These are phyloP conservation scores for Megalurothrips usitatus DNA, from an alignment of 2,888 invertebrate species.

Conservation along the genomic window DNA sequence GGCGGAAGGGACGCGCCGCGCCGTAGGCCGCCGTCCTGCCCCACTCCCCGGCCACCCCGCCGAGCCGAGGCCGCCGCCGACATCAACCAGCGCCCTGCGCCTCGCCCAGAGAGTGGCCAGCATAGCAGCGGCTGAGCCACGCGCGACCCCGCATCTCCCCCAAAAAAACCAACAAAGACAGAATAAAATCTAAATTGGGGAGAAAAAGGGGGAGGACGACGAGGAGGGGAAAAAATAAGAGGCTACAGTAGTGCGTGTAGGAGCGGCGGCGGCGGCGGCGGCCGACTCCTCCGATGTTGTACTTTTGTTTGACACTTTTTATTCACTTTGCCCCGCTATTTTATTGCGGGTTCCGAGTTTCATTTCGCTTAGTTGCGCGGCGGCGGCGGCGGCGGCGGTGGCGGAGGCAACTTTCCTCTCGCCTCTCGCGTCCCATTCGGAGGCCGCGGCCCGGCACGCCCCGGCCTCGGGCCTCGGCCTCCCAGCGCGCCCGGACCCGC, in stretches of 20 bases:
- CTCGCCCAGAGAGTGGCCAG: background rate
- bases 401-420: background rate
- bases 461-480: background rate
- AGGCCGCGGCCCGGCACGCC: background rate
- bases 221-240: background rate
- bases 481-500: no score
- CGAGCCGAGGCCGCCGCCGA: background rate
- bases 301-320: conserved; percentile 27
- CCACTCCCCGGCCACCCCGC: background rate
- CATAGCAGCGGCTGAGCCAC: no score
- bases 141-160: no score
- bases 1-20: background rate
- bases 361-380: conserved; percentile 20
- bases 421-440: conserved; percentile 2
- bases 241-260: background rate
- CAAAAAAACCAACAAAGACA: no score
- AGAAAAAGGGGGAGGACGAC: background rate
- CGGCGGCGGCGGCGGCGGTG: no score
- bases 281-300: conserved; percentile 15
- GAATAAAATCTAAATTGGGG: background rate
- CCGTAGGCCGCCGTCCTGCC: background rate
- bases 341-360: conserved; percentile 20
- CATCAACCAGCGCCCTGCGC: background rate
- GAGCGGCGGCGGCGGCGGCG: background rate
- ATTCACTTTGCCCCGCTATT: conserved; percentile 24